Conservation (phyloP, 2,888 invertebrate genomes). For the Xestia sexstrigata region DNA sequence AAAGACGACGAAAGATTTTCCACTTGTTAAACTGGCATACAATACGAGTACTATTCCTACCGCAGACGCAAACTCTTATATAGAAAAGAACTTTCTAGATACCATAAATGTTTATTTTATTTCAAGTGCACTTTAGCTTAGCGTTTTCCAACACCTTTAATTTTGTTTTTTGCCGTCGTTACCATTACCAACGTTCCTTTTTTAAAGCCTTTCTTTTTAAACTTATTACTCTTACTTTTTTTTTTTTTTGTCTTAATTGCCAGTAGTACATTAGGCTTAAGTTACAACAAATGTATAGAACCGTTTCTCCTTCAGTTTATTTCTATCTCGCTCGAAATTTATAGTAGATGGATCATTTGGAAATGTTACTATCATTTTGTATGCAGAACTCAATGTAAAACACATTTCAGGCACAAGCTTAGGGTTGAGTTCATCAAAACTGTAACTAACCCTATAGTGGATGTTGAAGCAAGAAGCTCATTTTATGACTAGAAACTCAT, state of each 20-base stretch:
- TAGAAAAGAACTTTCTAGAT: slow-evolving; percentile 20
- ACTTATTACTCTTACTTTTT: too few species aligned
- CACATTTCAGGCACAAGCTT: slow-evolving; percentile 12
- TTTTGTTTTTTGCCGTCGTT: slow-evolving; percentile 31
- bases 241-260: slow-evolving; percentile 8
- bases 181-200: slow-evolving; percentile 15
- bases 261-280: background rate
- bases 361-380: background rate
- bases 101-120: slow-evolving; percentile 55
- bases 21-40: slow-evolving; percentile 19
- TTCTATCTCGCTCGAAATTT: background rate
- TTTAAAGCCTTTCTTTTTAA: slow-evolving; percentile 23
- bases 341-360: background rate
- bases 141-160: slow-evolving; percentile 37
- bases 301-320: background rate
- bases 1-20: slow-evolving; percentile 22
- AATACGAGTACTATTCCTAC: slow-evolving; percentile 20
- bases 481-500: slow-evolving; percentile 11
- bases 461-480: slow-evolving; percentile 4
- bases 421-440: slow-evolving; percentile 23
- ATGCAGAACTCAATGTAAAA: background rate
- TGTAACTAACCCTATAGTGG: slow-evolving; percentile 11
- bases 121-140: slow-evolving; percentile 55
- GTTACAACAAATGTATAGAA: background rate
- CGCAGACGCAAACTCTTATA: slow-evolving; percentile 21